Percentiles rank a stretch among this genome's conserved stretches.
phyloP scores from a whole-genome alignment of 2,797 vertebrate genomes.

The Rhynchotus rufescens region DNA sequence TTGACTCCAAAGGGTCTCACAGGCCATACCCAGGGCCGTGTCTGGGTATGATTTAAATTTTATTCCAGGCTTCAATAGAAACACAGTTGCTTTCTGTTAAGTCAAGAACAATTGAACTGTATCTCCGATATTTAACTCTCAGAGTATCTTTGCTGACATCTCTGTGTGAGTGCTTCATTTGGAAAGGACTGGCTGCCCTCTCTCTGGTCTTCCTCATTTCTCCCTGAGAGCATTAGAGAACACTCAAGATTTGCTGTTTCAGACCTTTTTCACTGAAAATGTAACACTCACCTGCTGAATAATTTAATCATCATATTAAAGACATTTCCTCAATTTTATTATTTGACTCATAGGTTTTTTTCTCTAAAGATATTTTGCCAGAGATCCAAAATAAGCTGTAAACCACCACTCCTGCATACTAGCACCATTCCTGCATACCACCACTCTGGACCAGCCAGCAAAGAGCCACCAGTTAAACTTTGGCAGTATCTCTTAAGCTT shows the following conservation, averaged over 20 bases:
- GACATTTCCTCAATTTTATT: neutral
- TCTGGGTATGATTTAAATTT: slow-evolving; percentile 66
- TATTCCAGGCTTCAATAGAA: slow-evolving; percentile 57
- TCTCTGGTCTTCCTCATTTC: neutral
- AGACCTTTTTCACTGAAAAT: neutral
- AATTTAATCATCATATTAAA: slow-evolving; percentile 6
- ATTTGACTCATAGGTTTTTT: neutral
- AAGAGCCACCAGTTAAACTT: neutral
- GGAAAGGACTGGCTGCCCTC: slow-evolving; percentile 2
- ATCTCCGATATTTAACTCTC: slow-evolving; percentile 41
- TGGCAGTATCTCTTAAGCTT: neutral
- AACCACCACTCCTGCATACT: neutral
- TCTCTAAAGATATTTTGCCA: neutral
- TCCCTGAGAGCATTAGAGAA: neutral
- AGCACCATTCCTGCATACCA: neutral
- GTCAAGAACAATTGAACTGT: slow-evolving; percentile 15
- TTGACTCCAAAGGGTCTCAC: neutral
- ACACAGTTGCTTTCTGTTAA: slow-evolving; percentile 68
- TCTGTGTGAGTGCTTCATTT: neutral
- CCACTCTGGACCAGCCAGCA: neutral
- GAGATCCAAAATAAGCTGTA: neutral
- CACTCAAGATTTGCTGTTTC: neutral
- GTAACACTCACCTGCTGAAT: neutral
- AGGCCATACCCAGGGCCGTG: neutral
- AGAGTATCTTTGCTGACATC: slow-evolving; percentile 1